Percentiles rank a stretch among this genome's conserved stretches.
Conservation (phyloP, 2,797 vertebrate genomes). For the Eulemur rubriventer region DNA sequence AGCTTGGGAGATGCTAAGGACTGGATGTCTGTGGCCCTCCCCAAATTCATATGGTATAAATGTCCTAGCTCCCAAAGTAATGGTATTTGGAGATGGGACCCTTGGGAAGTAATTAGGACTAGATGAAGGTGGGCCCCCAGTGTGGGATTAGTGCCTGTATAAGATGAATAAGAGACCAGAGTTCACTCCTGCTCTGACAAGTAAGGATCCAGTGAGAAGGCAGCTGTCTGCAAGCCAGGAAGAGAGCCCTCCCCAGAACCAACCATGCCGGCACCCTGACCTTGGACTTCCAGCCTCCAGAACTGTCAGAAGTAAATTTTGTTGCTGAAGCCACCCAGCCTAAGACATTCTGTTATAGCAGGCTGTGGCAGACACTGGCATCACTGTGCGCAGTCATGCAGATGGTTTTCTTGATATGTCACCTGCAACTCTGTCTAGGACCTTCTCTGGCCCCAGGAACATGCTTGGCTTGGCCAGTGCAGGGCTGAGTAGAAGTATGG, state of each 20-base stretch:
- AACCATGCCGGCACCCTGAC: neutral
- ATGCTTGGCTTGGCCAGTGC: neutral
- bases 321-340: too few relatives aligned
- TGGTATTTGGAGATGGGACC: neutral
- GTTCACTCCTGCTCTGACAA: neutral
- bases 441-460: neutral
- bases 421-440: neutral
- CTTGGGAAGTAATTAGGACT: neutral
- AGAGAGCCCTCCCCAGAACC: neutral
- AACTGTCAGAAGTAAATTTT: neutral
- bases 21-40: neutral
- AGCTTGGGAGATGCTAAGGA: neutral
- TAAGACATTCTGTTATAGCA: too few relatives aligned
- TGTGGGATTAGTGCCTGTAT: neutral
- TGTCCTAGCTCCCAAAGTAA: neutral
- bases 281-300: neutral
- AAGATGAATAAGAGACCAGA: neutral
- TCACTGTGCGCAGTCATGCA: fast-evolving
- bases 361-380: neutral
- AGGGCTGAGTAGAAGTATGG: neutral
- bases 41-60: neutral
- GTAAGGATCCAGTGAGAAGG: neutral
- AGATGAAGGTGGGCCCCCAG: neutral
- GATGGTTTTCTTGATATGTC: neutral
- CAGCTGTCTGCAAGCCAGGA: neutral